Percentiles rank a stretch among this genome's conserved stretches.
These are phyloP conservation scores for Caloenas nicobarica DNA, from an alignment of 2,113 vertebrate genomes.

Conservation along the genomic window DNA sequence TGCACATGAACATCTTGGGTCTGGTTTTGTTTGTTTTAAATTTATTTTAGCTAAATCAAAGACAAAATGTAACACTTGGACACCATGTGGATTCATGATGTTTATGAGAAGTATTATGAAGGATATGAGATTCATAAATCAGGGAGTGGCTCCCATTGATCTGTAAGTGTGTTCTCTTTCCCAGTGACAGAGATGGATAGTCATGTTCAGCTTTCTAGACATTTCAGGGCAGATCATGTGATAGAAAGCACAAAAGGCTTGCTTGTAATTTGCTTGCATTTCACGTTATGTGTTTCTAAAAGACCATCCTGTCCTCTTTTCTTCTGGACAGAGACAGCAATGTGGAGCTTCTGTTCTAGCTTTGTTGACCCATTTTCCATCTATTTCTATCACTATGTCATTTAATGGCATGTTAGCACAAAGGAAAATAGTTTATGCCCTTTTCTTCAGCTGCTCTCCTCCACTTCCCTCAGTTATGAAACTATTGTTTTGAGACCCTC, in stretches of 20 bases:
- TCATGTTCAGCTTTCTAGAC: neutral
- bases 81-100: slow-evolving; percentile 17
- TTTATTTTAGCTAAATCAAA: neutral
- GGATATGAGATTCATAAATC: slow-evolving; percentile 11
- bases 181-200: neutral
- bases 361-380: neutral
- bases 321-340: neutral
- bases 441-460: neutral
- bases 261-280: neutral
- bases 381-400: neutral
- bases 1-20: neutral
- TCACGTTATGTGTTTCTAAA: neutral
- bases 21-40: slow-evolving; percentile 16
- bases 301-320: neutral
- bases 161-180: neutral
- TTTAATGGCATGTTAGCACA: neutral
- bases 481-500: neutral
- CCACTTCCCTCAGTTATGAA: neutral
- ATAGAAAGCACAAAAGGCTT: neutral
- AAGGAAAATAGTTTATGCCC: neutral
- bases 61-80: slow-evolving; percentile 18
- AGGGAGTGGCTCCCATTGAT: slow-evolving; percentile 7
- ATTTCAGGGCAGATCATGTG: neutral
- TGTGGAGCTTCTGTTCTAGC: neutral
- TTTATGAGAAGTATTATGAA: neutral